phyloP scores from a whole-genome alignment of 2,797 vertebrate genomes.

The Onychomys torridus region DNA sequence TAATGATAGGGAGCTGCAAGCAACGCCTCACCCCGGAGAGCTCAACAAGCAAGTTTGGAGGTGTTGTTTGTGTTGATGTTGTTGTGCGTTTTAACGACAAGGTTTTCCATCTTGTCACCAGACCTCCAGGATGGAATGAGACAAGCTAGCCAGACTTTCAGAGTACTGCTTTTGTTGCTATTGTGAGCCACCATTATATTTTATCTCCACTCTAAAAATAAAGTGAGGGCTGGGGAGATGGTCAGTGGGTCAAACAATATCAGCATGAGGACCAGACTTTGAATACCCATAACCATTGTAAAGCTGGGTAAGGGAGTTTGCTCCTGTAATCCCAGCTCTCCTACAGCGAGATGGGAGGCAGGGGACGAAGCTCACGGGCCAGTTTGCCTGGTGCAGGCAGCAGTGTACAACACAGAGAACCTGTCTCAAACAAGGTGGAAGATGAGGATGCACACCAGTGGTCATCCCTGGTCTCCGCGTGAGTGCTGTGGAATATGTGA shows the following conservation, averaged over 20 bases:
- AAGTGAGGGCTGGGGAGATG: neutral
- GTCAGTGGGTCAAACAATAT: neutral
- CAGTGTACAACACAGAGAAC: neutral
- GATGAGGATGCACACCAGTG: neutral
- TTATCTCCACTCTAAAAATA: neutral
- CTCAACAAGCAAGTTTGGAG: neutral
- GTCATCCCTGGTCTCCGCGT: neutral
- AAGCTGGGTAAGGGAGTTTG: neutral
- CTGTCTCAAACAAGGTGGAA: neutral
- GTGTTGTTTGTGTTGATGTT: conserved; percentile 12
- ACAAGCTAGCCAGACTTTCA: neutral
- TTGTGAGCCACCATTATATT: neutral
- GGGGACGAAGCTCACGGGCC: neutral
- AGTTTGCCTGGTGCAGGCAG: neutral
- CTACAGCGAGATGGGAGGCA: neutral
- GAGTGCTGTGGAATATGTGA: neutral
- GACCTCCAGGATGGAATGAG: neutral
- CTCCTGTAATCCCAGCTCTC: neutral
- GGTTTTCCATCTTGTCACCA: neutral
- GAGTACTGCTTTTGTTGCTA: neutral
- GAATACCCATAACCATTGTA: neutral
- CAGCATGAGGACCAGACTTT: neutral
- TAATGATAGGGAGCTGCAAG: neutral
- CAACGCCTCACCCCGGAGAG: neutral
- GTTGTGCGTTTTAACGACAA: conserved; percentile 11